A percentile compares a stretch with the other conserved stretches of the same genome.
Conservation (phyloP, 1,140 invertebrate species). For the Zaprionus camerounensis region DNA sequence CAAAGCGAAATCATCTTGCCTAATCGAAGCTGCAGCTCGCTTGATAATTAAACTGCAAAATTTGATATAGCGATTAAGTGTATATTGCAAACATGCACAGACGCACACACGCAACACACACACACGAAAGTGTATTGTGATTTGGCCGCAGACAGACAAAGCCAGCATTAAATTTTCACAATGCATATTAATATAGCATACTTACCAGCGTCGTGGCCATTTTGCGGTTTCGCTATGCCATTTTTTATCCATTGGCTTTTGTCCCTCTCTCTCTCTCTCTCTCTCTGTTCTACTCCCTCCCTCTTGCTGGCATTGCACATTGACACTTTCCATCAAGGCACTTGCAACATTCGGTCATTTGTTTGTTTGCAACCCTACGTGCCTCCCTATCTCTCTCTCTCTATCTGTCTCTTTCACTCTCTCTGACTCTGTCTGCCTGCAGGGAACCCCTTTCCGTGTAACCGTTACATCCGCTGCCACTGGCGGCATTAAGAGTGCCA, state of each 20-base stretch:
- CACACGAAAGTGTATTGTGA: background rate
- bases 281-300: too few relatives aligned
- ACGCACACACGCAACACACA: background rate
- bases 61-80: constrained; percentile 22
- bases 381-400: constrained; percentile 1
- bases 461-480: background rate
- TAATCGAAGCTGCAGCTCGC: constrained; percentile 1
- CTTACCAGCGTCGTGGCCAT: constrained; percentile 61
- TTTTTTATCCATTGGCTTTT: constrained; percentile 3
- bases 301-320: constrained; percentile 22
- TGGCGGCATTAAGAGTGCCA: background rate
- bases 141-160: constrained; percentile 64
- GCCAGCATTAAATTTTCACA: constrained; percentile 53
- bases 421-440: background rate
- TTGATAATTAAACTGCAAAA: constrained; percentile 43
- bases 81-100: background rate
- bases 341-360: constrained; percentile 74
- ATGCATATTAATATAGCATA: constrained; percentile 80
- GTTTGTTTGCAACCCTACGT: constrained; percentile 49
- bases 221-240: constrained; percentile 59
- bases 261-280: background rate
- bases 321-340: constrained; percentile 70
- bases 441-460: background rate
- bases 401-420: background rate
- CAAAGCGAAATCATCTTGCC: constrained; percentile 15